Percentiles rank a stretch among this genome's conserved stretches.
phyloP scores from a whole-genome alignment of 2,113 vertebrate genomes.

The Neofelis nebulosa region DNA sequence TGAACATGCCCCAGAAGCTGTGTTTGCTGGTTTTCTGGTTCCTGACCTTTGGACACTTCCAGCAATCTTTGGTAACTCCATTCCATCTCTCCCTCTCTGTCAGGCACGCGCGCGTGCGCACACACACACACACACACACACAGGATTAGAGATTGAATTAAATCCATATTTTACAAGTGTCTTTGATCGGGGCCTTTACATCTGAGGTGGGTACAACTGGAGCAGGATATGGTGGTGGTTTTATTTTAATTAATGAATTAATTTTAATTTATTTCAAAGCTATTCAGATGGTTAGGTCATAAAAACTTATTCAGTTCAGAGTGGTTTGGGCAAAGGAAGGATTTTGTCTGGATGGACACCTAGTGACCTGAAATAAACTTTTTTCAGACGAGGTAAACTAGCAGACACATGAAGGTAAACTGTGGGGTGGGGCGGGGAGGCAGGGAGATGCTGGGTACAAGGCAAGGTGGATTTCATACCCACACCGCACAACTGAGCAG shows the following conservation, averaged over 20 bases:
- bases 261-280: neutral
- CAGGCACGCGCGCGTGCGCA: too few relatives aligned
- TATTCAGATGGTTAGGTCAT: neutral
- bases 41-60: neutral
- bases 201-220: neutral
- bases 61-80: neutral
- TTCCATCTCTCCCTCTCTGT: neutral
- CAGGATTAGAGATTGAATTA: neutral
- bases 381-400: neutral
- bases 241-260: neutral
- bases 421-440: neutral
- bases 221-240: neutral
- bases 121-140: too few relatives aligned
- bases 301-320: constrained; percentile 30
- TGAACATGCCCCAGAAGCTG: neutral
- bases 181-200: neutral
- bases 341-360: neutral
- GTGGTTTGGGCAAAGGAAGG: neutral
- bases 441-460: neutral
- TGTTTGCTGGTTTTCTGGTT: neutral
- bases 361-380: neutral
- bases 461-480: neutral
- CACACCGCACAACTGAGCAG: too few relatives aligned
- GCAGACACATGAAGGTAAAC: neutral
- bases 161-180: neutral